Evolutionary conservation across 2,113 vertebrate species (phyloP).

Genomic region (Poeciliopsis prolifica): DNA sequence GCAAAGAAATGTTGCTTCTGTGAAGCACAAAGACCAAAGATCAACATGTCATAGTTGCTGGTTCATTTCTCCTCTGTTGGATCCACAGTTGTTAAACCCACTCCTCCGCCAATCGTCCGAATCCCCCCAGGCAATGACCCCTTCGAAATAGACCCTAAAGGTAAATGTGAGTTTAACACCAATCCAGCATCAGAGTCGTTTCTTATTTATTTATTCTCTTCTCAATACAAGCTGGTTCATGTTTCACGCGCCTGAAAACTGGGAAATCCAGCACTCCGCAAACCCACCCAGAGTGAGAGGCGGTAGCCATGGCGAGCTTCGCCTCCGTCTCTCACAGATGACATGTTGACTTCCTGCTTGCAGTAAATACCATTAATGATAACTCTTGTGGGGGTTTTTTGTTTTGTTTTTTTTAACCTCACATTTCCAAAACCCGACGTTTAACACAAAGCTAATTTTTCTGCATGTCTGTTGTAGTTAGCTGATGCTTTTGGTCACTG

Average conservation of each 20-base stretch:
- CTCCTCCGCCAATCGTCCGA: constrained; percentile 74
- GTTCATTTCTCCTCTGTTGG: constrained; percentile 45
- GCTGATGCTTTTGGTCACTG: constrained; percentile 13
- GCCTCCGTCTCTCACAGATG: constrained; percentile 24
- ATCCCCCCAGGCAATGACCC: constrained; percentile 69
- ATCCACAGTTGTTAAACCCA: constrained; percentile 77
- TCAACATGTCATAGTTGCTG: constrained; percentile 45
- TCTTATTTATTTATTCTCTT: background rate
- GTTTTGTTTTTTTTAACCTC: too few relatives aligned
- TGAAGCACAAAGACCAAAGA: constrained; percentile 23
- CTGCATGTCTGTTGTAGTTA: constrained; percentile 18
- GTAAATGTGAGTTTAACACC: constrained; percentile 76
- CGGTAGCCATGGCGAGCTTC: constrained; percentile 14
- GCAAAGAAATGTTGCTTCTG: constrained; percentile 6
- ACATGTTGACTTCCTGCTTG: constrained; percentile 54
- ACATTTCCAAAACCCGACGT: background rate
- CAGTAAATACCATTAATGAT: constrained; percentile 4
- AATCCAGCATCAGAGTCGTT: constrained; percentile 5
- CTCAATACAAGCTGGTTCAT: constrained; percentile 41
- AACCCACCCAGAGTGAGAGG: constrained; percentile 11
- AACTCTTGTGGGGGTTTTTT: background rate
- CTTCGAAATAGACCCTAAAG: constrained; percentile 77
- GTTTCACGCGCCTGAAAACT: constrained; percentile 38
- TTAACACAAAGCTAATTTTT: background rate
- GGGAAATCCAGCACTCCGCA: constrained; percentile 19